phyloP scores from a whole-genome alignment of 2,888 invertebrate species.

The Cyaniris semiargus region DNA sequence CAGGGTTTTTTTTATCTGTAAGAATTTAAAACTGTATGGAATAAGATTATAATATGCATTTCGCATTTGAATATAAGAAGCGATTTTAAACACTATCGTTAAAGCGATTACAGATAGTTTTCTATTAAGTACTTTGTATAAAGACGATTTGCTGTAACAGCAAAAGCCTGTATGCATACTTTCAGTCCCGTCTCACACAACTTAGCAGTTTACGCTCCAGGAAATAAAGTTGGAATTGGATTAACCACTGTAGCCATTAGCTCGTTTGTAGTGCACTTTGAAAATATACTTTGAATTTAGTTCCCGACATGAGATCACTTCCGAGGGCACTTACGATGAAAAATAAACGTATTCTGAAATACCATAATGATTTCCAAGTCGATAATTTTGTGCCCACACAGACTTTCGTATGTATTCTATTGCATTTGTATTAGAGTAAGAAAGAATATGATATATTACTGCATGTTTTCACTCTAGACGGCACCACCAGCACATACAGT shows the following conservation, averaged over 20 bases:
- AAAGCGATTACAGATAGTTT: slow-evolving; percentile 18
- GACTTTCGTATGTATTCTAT: too few species aligned
- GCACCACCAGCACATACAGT: too few species aligned
- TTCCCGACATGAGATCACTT: slow-evolving; percentile 26
- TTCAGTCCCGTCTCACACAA: background rate
- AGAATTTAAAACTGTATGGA: too few species aligned
- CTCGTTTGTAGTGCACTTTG: slow-evolving; percentile 27
- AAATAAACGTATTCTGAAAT: slow-evolving; percentile 24
- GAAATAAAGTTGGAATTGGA: background rate
- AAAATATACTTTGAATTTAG: slow-evolving; percentile 29
- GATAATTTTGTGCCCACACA: background rate
- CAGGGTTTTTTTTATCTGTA: too few species aligned
- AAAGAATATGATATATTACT: too few species aligned
- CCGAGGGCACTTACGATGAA: slow-evolving; percentile 24
- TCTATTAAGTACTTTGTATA: slow-evolving; percentile 20
- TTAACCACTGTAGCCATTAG: background rate
- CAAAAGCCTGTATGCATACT: slow-evolving; percentile 6
- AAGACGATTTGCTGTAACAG: slow-evolving; percentile 26
- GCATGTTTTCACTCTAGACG: too few species aligned
- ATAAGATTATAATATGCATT: background rate
- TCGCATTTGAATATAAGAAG: background rate
- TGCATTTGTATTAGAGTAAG: too few species aligned
- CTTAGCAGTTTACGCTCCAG: background rate
- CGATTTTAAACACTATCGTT: background rate
- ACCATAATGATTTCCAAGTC: slow-evolving; percentile 8